A percentile compares a stretch with the other conserved stretches of the same genome.
phyloP scores from a whole-genome alignment of 1,140 invertebrate genomes.

The Magallana gigas region DNA sequence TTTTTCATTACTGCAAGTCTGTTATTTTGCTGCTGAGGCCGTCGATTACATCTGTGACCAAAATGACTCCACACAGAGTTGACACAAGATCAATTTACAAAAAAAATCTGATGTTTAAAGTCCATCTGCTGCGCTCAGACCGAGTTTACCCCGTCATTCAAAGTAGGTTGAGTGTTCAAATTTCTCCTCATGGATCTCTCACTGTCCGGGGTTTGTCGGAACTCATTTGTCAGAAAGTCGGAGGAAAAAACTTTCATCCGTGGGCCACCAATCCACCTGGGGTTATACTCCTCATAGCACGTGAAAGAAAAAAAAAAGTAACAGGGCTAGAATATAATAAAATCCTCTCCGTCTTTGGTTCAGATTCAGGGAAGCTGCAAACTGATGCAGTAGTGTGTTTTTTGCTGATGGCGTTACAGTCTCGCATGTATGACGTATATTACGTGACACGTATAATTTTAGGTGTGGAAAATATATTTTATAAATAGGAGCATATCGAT shows the following conservation, averaged over 20 bases:
- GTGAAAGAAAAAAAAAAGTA: not conserved
- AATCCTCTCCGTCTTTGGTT: not conserved
- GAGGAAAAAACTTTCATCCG: not conserved
- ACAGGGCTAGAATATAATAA: not conserved
- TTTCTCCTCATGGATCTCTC: not conserved
- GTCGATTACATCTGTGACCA: slow-evolving; percentile 3
- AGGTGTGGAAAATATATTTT: no score
- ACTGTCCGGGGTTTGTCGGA: not conserved
- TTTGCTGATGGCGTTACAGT: no score
- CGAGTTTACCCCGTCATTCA: not conserved
- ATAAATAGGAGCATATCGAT: no score
- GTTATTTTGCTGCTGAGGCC: not conserved
- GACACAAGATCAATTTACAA: slow-evolving; percentile 35
- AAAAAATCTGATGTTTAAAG: not conserved
- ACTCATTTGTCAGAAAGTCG: not conserved
- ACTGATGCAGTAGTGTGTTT: no score
- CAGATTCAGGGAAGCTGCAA: not conserved
- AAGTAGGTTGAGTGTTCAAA: not conserved
- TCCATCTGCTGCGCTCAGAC: not conserved
- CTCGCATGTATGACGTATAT: no score
- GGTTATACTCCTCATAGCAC: not conserved
- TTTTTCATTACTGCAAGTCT: not conserved
- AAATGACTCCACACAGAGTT: not conserved
- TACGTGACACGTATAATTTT: no score
- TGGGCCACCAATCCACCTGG: not conserved